Conservation (phyloP, 2,113 vertebrate species). For the Sula dactylatra region DNA sequence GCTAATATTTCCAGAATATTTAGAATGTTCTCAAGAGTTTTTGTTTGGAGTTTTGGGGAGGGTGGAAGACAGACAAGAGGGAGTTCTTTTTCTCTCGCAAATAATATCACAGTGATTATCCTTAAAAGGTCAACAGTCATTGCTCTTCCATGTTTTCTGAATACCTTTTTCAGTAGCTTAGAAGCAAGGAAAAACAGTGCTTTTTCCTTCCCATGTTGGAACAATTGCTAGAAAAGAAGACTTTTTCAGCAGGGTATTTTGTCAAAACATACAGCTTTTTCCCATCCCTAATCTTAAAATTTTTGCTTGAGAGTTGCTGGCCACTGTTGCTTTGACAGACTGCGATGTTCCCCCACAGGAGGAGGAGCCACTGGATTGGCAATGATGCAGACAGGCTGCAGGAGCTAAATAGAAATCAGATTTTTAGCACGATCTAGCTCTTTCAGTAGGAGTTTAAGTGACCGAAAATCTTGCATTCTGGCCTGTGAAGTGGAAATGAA, state of each 20-base stretch:
- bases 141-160: background rate
- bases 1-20: background rate
- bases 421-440: background rate
- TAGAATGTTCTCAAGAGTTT: background rate
- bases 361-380: background rate
- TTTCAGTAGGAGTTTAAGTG: constrained; percentile 22
- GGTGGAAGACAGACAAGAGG: background rate
- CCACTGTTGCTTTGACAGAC: background rate
- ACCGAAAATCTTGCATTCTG: background rate
- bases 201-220: background rate
- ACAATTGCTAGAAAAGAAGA: background rate
- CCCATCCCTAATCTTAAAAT: background rate
- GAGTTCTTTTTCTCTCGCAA: background rate
- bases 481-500: constrained; percentile 44
- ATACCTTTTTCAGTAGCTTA: background rate
- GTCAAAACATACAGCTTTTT: background rate
- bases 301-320: background rate
- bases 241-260: background rate
- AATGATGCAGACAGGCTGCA: background rate
- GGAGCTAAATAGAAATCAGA: background rate
- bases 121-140: background rate
- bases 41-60: background rate
- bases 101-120: background rate
- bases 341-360: background rate
- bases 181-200: background rate